Base-by-base conservation (phyloP, 92 coral and sea anemone species). In the Anthopleura xanthogrammica region DNA sequence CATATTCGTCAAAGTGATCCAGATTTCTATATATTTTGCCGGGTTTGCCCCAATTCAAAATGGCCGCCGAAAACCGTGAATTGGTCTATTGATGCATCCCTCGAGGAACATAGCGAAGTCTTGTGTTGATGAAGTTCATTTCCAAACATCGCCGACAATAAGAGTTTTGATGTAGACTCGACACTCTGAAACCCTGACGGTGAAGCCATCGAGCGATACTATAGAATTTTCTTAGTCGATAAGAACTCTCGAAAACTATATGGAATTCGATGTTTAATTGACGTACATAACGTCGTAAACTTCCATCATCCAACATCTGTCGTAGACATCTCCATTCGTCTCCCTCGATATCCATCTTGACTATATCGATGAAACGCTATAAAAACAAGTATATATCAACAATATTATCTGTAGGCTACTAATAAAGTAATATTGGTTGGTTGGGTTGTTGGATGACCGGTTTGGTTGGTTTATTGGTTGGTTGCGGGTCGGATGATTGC, bases 261-360 rank as follows among this genome's bases (percentile, higher is more conserved):
- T 95, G 98, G 68, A 85, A 91, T 72, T 95, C 98, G 1, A 95
- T 84, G 77, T 83, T 83, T 40, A 95, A 83, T 79, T 95, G 98
- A 13, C 91, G 92, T 52, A 91, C 98, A 70, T 80, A 82, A 72
- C 80, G 89, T 41, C 77, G 81, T 46, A 95, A 76, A n/a, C 95
- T 91, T 50, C 95, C 98, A 57, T 95, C 97, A 12, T 85, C 24
- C 58, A 95, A 64, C 97, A 95, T 95, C 66, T 95, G 98, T 72
- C 89, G 97, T 52, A 95, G 86, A 77, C 97, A 89, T 41, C 74
- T 87, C 98, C 98, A 95, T 79, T 95, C 97, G 82, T 93, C 95
- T 65, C 93, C 89, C 66, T 95, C 98, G 64, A 95, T 95, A 79
- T 95, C 98, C 85, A 95, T 93, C 82, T 95, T 95, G 23, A 93